Percentiles rank a stretch among this genome's conserved stretches.
phyloP scores from a whole-genome alignment of 2,113 vertebrate species.

The Vicugna pacos region DNA sequence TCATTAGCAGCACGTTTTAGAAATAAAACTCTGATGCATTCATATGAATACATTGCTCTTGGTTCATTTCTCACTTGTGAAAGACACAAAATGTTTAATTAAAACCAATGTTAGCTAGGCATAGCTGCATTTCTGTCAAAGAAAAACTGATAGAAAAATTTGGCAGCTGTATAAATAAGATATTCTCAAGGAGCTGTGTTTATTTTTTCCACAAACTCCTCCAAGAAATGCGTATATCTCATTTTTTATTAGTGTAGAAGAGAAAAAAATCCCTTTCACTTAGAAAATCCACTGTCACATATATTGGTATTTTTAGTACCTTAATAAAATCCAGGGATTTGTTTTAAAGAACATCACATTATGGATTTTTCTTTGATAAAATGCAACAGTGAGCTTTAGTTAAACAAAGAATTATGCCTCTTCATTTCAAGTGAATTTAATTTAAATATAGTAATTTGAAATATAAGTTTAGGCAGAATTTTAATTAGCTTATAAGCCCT shows the following conservation, averaged over 20 bases:
- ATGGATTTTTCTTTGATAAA: conserved; percentile 46
- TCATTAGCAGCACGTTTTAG: background rate
- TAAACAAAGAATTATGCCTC: conserved; percentile 35
- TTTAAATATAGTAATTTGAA: conserved; percentile 68
- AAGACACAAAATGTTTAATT: conserved; percentile 62
- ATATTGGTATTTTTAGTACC: conserved; percentile 19
- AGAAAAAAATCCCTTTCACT: background rate
- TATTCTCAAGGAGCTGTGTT: background rate
- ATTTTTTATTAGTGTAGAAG: conserved; percentile 40
- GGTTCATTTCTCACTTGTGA: conserved; percentile 56
- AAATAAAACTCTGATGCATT: background rate
- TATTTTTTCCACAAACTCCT: conserved; percentile 34
- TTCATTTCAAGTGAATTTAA: conserved; percentile 59
- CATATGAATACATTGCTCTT: background rate
- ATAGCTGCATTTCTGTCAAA: conserved; percentile 54
- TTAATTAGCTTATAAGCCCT: conserved; percentile 62
- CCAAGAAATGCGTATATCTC: conserved; percentile 20
- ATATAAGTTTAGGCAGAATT: conserved; percentile 44
- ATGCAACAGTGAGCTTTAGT: conserved; percentile 43
- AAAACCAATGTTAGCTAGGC: background rate
- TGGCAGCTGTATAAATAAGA: conserved; percentile 52
- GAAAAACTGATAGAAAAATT: conserved; percentile 55
- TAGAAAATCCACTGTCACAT: conserved; percentile 42
- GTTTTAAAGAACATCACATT: background rate
- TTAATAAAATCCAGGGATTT: conserved; percentile 64